phyloP scores from a whole-genome alignment of 2,888 invertebrate species.

The Lochmaea capreae region DNA sequence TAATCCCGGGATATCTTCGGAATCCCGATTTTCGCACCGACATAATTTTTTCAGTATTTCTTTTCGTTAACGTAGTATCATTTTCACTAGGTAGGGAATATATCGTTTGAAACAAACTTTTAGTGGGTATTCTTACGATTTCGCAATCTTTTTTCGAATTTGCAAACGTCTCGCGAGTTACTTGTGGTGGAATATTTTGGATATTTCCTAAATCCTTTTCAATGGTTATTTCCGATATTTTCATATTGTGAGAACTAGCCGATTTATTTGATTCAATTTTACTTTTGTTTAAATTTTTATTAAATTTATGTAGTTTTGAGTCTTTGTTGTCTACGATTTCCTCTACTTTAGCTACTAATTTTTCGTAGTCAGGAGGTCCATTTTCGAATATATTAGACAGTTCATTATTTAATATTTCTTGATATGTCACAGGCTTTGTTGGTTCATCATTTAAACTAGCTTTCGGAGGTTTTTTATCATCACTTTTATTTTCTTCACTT shows the following conservation, averaged over 20 bases:
- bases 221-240: neutral
- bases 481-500: neutral
- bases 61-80: neutral
- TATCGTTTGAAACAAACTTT: neutral
- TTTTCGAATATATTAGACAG: neutral
- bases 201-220: conserved; percentile 13
- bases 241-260: too few species aligned
- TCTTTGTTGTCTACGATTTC: conserved; percentile 1
- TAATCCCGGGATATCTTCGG: neutral
- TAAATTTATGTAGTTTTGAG: neutral
- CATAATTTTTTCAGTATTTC: neutral
- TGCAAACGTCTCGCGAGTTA: neutral
- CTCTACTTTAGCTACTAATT: conserved; percentile 13
- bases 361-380: neutral
- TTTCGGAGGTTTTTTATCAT: conserved; percentile 1
- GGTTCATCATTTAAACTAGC: neutral
- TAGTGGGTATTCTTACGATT: neutral
- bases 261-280: neutral
- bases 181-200: neutral
- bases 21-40: neutral
- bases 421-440: neutral
- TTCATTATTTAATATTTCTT: conserved; percentile 2
- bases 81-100: neutral
- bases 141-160: conserved; percentile 2
- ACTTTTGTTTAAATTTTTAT: neutral